Evolutionary conservation across 2,797 vertebrate species (phyloP).

Genomic region (Prunella strophiata): DNA sequence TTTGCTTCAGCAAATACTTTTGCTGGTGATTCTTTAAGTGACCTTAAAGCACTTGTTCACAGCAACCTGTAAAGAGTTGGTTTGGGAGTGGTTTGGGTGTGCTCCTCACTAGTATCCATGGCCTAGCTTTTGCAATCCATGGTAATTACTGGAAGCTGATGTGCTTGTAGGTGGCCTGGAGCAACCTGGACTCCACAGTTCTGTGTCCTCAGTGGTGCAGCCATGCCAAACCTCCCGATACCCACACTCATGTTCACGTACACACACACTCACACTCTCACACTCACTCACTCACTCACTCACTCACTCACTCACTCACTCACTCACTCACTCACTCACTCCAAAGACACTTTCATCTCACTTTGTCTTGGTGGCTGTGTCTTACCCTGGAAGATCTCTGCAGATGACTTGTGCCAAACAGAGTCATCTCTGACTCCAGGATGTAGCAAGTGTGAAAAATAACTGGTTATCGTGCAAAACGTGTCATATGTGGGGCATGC

Average conservation of each 20-base stretch:
- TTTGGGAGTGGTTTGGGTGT: rapidly evolving
- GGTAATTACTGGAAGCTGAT: neutral
- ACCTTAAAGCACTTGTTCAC: rapidly evolving
- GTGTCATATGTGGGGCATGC: neutral
- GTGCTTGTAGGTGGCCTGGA: neutral
- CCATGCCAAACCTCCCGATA: neutral
- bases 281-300: too few species aligned
- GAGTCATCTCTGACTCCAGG: neutral
- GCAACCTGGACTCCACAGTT: neutral
- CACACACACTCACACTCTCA: too few species aligned
- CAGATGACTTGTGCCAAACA: neutral
- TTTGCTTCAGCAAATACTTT: neutral
- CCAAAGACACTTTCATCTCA: neutral
- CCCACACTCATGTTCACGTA: rapidly evolving
- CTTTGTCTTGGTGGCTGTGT: neutral
- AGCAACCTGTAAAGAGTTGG: neutral
- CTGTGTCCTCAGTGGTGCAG: neutral
- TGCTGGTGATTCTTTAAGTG: neutral
- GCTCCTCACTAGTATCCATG: neutral
- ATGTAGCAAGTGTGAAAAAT: neutral
- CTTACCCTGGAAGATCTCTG: neutral
- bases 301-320: too few species aligned
- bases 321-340: too few species aligned
- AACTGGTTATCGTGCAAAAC: neutral
- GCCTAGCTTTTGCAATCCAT: neutral